These are phyloP conservation scores for Melanostoma mellinum DNA, from an alignment of 2,888 invertebrate genomes.

Conservation along the genomic window DNA sequence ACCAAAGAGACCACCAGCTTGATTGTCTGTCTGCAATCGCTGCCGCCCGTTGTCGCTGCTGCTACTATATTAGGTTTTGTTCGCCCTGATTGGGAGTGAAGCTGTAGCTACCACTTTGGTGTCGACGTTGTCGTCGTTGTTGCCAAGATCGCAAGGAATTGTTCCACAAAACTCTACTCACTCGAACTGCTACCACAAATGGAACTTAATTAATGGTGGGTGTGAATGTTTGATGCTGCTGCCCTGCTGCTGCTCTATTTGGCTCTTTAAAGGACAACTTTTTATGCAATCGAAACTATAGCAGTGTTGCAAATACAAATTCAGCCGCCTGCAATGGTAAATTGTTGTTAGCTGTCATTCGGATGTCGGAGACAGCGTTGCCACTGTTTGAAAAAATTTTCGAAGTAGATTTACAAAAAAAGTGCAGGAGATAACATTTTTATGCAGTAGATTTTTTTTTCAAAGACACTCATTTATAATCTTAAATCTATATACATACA, in stretches of 20 bases:
- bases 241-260: constrained; percentile 46
- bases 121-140: not conserved
- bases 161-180: constrained; percentile 25
- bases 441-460: no score
- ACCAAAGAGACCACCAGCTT: constrained; percentile 52
- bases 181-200: constrained; percentile 47
- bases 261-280: constrained; percentile 13
- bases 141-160: constrained; percentile 47
- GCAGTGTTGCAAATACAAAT: not conserved
- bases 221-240: constrained; percentile 54
- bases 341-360: constrained; percentile 63
- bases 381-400: no score
- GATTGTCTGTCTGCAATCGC: constrained; percentile 42
- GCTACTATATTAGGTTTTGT: constrained; percentile 22
- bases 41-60: not conserved
- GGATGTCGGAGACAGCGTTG: constrained; percentile 49
- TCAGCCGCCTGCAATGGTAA: not conserved
- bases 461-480: no score
- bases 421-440: no score
- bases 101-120: not conserved
- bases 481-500: no score
- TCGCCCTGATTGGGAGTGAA: constrained; percentile 42
- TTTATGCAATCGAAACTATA: constrained; percentile 2
- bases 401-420: no score
- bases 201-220: constrained; percentile 70